These are phyloP conservation scores for Lynx canadensis DNA, from an alignment of 2,113 vertebrate species.

Conservation along the genomic window DNA sequence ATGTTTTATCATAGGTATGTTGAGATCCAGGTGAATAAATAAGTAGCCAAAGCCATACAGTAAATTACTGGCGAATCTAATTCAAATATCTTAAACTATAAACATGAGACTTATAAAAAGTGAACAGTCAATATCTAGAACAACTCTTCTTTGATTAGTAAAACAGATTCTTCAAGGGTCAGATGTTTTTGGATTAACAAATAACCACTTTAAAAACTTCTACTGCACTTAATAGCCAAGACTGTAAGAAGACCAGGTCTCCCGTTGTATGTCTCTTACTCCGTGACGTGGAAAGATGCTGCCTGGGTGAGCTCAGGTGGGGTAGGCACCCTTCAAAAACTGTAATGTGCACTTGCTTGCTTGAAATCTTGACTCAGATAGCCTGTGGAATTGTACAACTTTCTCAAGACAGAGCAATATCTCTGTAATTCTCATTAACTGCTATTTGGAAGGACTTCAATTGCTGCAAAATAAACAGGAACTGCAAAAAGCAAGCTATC, in stretches of 20 bases:
- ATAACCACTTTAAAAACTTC: not conserved
- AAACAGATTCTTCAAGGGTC: not conserved
- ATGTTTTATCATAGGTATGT: not conserved
- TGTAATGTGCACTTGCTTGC: not conserved
- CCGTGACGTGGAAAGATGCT: not conserved
- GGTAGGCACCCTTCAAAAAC: not conserved
- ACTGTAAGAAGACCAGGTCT: not conserved
- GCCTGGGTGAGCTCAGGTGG: not conserved
- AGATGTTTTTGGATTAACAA: not conserved
- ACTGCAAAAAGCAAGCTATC: conserved; percentile 32
- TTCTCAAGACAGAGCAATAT: conserved; percentile 19
- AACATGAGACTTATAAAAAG: not conserved
- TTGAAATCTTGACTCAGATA: not conserved
- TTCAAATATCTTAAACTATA: not conserved
- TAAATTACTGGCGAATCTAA: not conserved
- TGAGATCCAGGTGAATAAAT: not conserved
- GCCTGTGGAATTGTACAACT: not conserved
- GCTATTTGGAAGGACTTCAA: conserved; percentile 71
- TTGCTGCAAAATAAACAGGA: conserved; percentile 67
- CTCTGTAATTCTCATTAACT: conserved; percentile 82
- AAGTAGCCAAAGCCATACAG: not conserved
- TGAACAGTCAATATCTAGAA: not conserved
- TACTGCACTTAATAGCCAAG: not conserved
- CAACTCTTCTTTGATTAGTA: not conserved
- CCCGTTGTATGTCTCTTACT: not conserved